Conservation (phyloP, 2,888 invertebrate genomes). For the Marronus borbonicus region DNA sequence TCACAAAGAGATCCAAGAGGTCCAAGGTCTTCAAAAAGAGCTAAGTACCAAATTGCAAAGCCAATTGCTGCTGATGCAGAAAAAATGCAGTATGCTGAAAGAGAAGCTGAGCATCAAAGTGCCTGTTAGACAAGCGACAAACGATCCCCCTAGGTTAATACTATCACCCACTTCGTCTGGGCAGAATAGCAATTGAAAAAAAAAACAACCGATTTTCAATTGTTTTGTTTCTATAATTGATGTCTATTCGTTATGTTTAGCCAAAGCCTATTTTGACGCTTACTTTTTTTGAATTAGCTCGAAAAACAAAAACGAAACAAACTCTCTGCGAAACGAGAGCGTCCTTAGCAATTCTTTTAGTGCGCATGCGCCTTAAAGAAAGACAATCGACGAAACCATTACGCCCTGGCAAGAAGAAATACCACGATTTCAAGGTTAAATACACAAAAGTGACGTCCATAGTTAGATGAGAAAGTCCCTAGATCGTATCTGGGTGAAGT, state of each 20-base stretch:
- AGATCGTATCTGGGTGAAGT: neutral
- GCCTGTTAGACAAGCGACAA: conserved; percentile 46
- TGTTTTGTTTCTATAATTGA: conserved; percentile 25
- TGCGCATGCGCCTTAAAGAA: conserved; percentile 47
- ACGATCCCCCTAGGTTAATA: conserved; percentile 45
- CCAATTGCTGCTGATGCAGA: conserved; percentile 82
- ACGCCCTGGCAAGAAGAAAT: neutral
- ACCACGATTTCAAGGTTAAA: neutral
- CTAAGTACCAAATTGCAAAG: conserved; percentile 82
- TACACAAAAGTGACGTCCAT: neutral
- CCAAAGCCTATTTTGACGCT: no score
- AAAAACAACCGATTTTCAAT: conserved; percentile 3
- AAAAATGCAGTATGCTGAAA: conserved; percentile 81
- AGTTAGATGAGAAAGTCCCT: conserved; percentile 20
- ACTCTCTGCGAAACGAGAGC: conserved; percentile 56
- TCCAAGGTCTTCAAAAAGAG: conserved; percentile 86
- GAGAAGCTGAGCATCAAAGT: conserved; percentile 73
- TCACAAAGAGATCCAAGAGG: conserved; percentile 84
- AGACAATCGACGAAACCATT: no score
- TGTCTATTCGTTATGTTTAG: conserved; percentile 24
- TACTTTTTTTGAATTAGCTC: conserved; percentile 19
- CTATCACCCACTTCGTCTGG: conserved; percentile 53
- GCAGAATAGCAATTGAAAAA: conserved; percentile 43
- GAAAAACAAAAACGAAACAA: conserved; percentile 49
- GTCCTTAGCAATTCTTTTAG: conserved; percentile 53